Evolutionary conservation across 2,797 vertebrate species (phyloP).

Genomic region (Argya squamiceps): DNA sequence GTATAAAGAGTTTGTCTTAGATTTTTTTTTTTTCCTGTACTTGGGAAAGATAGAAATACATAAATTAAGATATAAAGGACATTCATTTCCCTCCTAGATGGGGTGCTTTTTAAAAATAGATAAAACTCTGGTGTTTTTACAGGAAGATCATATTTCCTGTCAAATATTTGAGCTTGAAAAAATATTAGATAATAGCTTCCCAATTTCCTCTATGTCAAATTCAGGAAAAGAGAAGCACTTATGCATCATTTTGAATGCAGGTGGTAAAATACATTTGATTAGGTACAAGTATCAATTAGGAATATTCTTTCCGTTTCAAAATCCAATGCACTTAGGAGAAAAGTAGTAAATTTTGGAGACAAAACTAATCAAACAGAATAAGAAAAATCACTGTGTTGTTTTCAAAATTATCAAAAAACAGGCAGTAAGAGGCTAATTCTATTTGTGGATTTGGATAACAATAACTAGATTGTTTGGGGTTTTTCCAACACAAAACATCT

Average conservation of each 20-base stretch:
- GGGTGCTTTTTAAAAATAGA: background rate
- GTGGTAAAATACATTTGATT: conserved; percentile 21
- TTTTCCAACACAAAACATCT: background rate
- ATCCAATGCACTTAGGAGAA: background rate
- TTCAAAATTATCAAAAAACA: background rate
- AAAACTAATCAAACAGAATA: background rate
- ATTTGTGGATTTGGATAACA: background rate
- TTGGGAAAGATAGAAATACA: background rate
- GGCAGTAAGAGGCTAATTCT: background rate
- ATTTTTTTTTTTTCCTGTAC: background rate
- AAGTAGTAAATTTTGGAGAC: background rate
- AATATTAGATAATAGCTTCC: conserved; percentile 17
- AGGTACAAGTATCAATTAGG: background rate
- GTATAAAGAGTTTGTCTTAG: background rate
- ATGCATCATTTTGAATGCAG: conserved; percentile 23
- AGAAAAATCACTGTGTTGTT: background rate
- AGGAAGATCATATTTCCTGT: conserved; percentile 27
- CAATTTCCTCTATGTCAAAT: conserved; percentile 31
- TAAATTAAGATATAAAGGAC: background rate
- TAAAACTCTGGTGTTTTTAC: background rate
- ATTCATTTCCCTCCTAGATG: background rate
- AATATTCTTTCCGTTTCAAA: background rate
- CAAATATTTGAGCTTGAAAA: conserved; percentile 6
- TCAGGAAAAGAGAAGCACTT: conserved; percentile 37
- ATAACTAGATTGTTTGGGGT: background rate